These are phyloP conservation scores for Sciurus carolinensis DNA, from an alignment of 2,797 vertebrate genomes.

Conservation along the genomic window DNA sequence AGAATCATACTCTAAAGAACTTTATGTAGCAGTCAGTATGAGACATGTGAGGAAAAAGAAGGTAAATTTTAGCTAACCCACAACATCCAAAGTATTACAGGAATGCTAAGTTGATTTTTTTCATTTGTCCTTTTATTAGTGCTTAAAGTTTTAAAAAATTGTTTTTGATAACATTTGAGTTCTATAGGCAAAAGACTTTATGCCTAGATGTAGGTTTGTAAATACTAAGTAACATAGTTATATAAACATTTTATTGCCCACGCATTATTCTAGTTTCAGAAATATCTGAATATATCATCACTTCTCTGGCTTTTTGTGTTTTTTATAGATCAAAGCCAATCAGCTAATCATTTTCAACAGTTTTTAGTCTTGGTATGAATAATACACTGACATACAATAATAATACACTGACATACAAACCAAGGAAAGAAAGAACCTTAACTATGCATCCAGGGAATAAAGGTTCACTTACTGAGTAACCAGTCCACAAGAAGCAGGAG, in stretches of 20 bases:
- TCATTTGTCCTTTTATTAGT: conserved; percentile 38
- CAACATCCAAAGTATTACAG: background rate
- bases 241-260: background rate
- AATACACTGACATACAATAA: background rate
- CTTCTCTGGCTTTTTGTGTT: conserved; percentile 18
- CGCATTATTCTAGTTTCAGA: conserved; percentile 35
- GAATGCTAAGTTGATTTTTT: conserved; percentile 36
- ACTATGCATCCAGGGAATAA: background rate
- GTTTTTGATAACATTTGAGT: conserved; percentile 7
- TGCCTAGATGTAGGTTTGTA: conserved; percentile 10
- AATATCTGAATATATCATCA: background rate
- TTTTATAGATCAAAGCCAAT: conserved; percentile 36
- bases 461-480: background rate
- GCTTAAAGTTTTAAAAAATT: conserved; percentile 4
- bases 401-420: conserved; percentile 16
- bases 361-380: conserved; percentile 15
- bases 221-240: background rate
- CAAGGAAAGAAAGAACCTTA: background rate
- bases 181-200: background rate
- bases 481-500: background rate
- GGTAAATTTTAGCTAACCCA: conserved; percentile 14
- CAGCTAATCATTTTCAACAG: conserved; percentile 38
- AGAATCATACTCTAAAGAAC: conserved; percentile 21
- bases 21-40: conserved; percentile 18
- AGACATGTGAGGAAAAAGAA: background rate